Evolutionary conservation across 2,888 invertebrate genomes (phyloP).

Genomic region (Harpalus rufipes): DNA sequence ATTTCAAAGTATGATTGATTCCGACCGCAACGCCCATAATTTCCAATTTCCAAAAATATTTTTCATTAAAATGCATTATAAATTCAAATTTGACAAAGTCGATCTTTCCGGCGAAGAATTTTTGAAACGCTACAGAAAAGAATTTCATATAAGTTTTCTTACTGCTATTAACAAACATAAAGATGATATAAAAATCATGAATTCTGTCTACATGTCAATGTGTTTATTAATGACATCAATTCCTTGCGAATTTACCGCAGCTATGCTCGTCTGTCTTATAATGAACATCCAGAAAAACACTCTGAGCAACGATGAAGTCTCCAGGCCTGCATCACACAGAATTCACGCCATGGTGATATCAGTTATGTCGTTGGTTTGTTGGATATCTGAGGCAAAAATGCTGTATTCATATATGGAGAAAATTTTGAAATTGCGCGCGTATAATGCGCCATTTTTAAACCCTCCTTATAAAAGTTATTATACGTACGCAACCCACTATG

Average conservation of each 20-base stretch:
- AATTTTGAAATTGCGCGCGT: conserved; percentile 80
- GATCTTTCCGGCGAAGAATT: not conserved
- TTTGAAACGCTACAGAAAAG: conserved; percentile 36
- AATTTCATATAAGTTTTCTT: conserved; percentile 26
- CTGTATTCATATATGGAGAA: conserved; percentile 81
- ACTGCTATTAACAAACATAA: conserved; percentile 6
- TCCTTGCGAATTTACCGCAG: conserved; percentile 82
- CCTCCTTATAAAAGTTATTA: conserved; percentile 81
- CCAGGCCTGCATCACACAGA: conserved; percentile 77
- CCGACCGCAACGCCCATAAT: not conserved
- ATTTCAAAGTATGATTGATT: conserved; percentile 46
- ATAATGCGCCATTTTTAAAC: conserved; percentile 82
- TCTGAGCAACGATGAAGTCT: conserved; percentile 75
- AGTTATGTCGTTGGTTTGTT: conserved; percentile 82
- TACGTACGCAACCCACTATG: conserved; percentile 79
- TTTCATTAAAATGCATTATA: conserved; percentile 25
- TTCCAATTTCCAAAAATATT: conserved; percentile 36
- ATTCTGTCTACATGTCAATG: conserved; percentile 79
- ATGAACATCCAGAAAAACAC: conserved; percentile 82
- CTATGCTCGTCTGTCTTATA: conserved; percentile 79
- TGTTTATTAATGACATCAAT: conserved; percentile 80
- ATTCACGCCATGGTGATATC: conserved; percentile 82
- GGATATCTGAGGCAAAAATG: conserved; percentile 81
- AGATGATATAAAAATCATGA: conserved; percentile 72
- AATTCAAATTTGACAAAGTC: not conserved